A percentile compares a stretch with the other conserved stretches of the same genome.
phyloP scores from a whole-genome alignment of 2,113 vertebrate species.

The Piaya cayana region DNA sequence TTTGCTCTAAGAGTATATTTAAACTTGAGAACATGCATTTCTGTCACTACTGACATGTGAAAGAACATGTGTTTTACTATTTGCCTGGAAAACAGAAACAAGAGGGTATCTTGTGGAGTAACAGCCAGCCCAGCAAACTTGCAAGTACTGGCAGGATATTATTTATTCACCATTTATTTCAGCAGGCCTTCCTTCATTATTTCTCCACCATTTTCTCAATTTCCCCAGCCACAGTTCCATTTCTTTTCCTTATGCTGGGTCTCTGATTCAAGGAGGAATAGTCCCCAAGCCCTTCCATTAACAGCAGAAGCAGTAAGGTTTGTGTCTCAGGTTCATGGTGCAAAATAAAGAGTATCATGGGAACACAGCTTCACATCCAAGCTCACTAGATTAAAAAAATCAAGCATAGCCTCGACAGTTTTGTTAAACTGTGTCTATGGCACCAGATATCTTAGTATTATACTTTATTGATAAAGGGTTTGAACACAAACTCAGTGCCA shows the following conservation, averaged over 20 bases:
- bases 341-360: neutral
- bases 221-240: neutral
- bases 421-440: neutral
- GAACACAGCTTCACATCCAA: neutral
- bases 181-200: neutral
- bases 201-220: neutral
- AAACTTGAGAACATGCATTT: neutral
- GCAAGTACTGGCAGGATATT: neutral
- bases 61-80: neutral
- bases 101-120: neutral
- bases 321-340: neutral
- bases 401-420: neutral
- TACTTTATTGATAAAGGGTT: neutral
- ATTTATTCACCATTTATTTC: conserved; percentile 20
- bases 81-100: neutral
- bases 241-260: neutral
- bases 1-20: neutral
- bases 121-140: neutral
- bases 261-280: neutral
- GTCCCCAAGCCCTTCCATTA: neutral
- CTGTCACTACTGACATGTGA: neutral
- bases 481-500: neutral
- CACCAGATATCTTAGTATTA: neutral
- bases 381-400: neutral
- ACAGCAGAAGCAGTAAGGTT: neutral